Base-by-base conservation (phyloP, 2,888 invertebrate genomes). In the Meiosimyza decipiens region DNA sequence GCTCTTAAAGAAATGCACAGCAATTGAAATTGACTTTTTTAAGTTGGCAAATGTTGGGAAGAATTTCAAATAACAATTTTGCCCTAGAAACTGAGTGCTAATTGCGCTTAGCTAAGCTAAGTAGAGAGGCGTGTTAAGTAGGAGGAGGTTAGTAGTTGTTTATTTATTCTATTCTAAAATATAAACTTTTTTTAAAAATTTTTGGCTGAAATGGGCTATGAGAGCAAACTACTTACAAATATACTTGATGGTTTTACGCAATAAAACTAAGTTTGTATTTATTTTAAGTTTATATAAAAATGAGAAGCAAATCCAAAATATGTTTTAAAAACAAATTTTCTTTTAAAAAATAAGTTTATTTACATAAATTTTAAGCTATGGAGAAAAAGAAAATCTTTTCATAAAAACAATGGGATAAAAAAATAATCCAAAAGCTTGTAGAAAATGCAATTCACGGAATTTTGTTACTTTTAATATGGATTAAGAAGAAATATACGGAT, bases 301-400 rank as follows among this genome's bases (percentile, higher is more conserved):
- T 47, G 51, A 63, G 47, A 49, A 13, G 18, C 18, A 62, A 51
- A 40, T 40, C 40, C 40, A 54, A 7, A 22, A 18, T 63, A 18
- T 47, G 16, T 40, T 40, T 63, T 63, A 18, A 16, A 40, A 28
- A 52, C 52, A 40, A 64, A 60, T 51, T 60, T 40, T 28, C 40
- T 18, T 60, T 51, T 40, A 40, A 69, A 70, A 62, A 63, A 7
- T 70, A 70, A 70, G 70, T 63, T 70, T 54, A 40, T 33, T 70
- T 40, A 63, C 52, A 62, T 70, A 70, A 62, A 70, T 54, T 68
- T 70, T 70, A 70, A 63, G 62, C 70, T 40, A 63, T 70, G 62
- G 47, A 70, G 63, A 28, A 54, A 70, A 52, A 40, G 50, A 69
- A 40, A 52, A 55, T 11, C n/a, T 40, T 64, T 49, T 11, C 54